Base-by-base conservation (phyloP, 2,113 vertebrate species). In the Sinocyclocheilus rhinocerous region DNA sequence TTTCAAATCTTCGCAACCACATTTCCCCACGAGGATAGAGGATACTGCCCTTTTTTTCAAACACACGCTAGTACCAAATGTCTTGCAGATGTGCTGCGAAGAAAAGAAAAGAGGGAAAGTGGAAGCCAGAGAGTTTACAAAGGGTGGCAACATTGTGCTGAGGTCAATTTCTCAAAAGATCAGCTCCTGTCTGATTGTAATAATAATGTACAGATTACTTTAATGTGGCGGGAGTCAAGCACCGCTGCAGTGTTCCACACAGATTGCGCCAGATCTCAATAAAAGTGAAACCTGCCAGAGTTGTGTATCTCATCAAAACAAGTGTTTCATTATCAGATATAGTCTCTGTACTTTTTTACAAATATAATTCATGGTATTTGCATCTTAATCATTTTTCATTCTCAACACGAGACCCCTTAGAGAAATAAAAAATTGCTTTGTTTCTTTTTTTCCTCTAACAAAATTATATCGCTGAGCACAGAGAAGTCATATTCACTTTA, bases 1-100 rank as follows among this genome's bases (percentile, higher is more conserved):
- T 94, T 95, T 95, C 87, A 94, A 94, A 94, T 95, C 92, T 91
- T 93, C 87, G 83, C 84, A 88, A 92, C 93, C 93, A 91, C 94
- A 94, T 93, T 93, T 95, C 93, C 88, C 94, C 92, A 86, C 84
- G 93, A 94, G 94, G 91, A 93, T 92, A 91, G 91, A 90, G 92
- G 90, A 92, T 93, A 92, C 91, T 91, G 88, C 83, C 63, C 36
- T 84, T 88, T 90, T 90, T 91, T 86, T 85, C 87, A 89, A 90
- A 92, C 90, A 89, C 87, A 91, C 89, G 89, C 91, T 92, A 90
- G 90, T 91, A 92, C 90, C 87, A 93, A 95, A 95, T 95, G 93
- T 91, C 90, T 93, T 94, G 89, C 94, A 95, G 94, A 94, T 95
- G 94, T 94, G 90, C 87, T 84, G 83, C 85, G 86, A 63, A 84